Conservation (phyloP, 2,888 invertebrate species). For the Opisthograptis luteolata region DNA sequence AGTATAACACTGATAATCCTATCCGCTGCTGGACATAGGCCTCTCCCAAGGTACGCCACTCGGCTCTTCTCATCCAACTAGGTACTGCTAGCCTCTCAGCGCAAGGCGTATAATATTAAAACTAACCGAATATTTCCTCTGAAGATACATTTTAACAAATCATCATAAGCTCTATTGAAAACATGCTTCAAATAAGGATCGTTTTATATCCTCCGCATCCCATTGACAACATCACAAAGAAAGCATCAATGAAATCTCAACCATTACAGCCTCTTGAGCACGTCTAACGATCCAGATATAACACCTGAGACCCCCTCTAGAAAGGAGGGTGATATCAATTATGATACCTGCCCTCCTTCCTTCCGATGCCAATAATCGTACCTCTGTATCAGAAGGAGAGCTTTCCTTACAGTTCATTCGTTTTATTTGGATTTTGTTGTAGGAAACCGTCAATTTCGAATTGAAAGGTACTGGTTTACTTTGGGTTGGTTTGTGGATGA, state of each 20-base stretch:
- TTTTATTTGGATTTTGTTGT: slow-evolving; percentile 18
- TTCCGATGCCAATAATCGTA: slow-evolving; percentile 27
- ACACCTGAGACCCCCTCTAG: slow-evolving; percentile 37
- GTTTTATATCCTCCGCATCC: not conserved
- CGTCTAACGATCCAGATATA: slow-evolving; percentile 18
- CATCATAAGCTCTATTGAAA: no score
- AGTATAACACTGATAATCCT: no score
- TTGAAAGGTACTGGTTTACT: no score
- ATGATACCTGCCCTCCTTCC: slow-evolving; percentile 35
- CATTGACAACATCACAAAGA: slow-evolving; percentile 18
- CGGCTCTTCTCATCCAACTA: no score
- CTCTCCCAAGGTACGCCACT: no score
- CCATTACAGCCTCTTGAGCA: slow-evolving; percentile 31
- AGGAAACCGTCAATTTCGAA: not conserved
- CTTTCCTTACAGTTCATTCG: slow-evolving; percentile 11
- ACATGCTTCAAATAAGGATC: not conserved
- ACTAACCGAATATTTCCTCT: no score
- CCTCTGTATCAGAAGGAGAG: slow-evolving; percentile 15
- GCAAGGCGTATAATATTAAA: no score
- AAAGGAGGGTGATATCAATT: slow-evolving; percentile 38
- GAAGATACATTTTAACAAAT: no score
- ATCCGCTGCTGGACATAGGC: no score
- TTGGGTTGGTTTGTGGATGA: no score
- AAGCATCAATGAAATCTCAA: slow-evolving; percentile 28
- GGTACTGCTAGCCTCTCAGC: no score